These are phyloP conservation scores for Ephialtes manifestator DNA, from an alignment of 2,888 invertebrate genomes.

Conservation along the genomic window DNA sequence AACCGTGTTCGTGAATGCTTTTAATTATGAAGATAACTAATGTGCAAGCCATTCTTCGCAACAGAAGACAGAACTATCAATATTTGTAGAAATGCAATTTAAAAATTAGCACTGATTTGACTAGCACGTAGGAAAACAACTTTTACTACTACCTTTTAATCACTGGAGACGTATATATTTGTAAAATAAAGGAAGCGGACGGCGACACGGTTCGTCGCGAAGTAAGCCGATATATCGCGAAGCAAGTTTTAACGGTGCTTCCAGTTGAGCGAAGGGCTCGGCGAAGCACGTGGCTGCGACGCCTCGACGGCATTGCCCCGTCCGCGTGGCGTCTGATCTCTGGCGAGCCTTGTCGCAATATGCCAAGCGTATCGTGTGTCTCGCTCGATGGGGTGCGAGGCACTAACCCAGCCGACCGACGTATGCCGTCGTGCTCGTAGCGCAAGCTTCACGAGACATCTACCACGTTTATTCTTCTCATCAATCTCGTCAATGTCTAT, in stretches of 20 bases:
- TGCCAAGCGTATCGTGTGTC: slow-evolving; percentile 63
- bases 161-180: too few relatives aligned
- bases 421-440: not conserved
- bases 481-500: not conserved
- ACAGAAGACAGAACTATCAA: too few relatives aligned
- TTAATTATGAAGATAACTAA: too few relatives aligned
- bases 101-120: too few relatives aligned
- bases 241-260: slow-evolving; percentile 68
- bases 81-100: too few relatives aligned
- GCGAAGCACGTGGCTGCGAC: slow-evolving; percentile 63
- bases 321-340: slow-evolving; percentile 40
- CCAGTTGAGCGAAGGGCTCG: slow-evolving; percentile 51
- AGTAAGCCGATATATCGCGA: slow-evolving; percentile 64
- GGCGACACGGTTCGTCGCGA: slow-evolving; percentile 17
- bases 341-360: slow-evolving; percentile 30
- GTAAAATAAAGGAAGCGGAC: not conserved
- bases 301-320: slow-evolving; percentile 21
- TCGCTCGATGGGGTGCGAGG: not conserved
- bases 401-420: not conserved
- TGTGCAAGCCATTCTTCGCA: too few relatives aligned
- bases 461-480: not conserved
- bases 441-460: not conserved
- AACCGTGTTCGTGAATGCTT: too few relatives aligned
- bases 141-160: too few relatives aligned
- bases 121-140: too few relatives aligned